Percentiles rank a stretch among this genome's conserved stretches.
These are phyloP conservation scores for Napeogenes inachia DNA, from an alignment of 2,888 invertebrate species.

Conservation along the genomic window DNA sequence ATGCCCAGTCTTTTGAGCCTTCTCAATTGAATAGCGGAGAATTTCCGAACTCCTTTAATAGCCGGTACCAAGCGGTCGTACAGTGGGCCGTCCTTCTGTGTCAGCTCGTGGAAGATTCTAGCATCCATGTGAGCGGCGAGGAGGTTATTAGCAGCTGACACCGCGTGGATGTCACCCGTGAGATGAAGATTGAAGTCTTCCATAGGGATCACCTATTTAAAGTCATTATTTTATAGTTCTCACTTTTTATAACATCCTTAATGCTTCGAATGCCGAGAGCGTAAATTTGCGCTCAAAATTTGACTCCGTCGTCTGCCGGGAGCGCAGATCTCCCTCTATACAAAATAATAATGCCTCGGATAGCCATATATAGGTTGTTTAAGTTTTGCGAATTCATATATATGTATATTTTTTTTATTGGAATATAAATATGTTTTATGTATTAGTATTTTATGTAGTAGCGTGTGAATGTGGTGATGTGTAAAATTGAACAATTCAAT, in stretches of 20 bases:
- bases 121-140: slow-evolving; percentile 98
- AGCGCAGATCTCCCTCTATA: too few species aligned
- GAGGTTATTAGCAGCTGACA: slow-evolving; percentile 98
- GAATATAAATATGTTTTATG: too few species aligned
- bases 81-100: slow-evolving; percentile 90
- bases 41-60: slow-evolving; percentile 87
- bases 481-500: too few species aligned
- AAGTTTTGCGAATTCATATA: too few species aligned
- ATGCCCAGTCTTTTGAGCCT: slow-evolving; percentile 87
- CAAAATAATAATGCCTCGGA: too few species aligned
- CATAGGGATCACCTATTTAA: slow-evolving; percentile 94
- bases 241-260: background rate
- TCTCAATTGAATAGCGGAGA: slow-evolving; percentile 91
- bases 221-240: background rate
- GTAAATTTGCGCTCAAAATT: too few species aligned
- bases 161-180: slow-evolving; percentile 98
- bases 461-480: too few species aligned
- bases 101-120: slow-evolving; percentile 96
- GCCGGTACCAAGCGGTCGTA: slow-evolving; percentile 93
- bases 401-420: too few species aligned
- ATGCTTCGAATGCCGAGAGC: too few species aligned
- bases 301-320: too few species aligned
- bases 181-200: slow-evolving; percentile 99
- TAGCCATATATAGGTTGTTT: too few species aligned
- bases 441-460: too few species aligned